These are phyloP conservation scores for Catonia carolina DNA, from an alignment of 2,888 invertebrate genomes.

Conservation along the genomic window DNA sequence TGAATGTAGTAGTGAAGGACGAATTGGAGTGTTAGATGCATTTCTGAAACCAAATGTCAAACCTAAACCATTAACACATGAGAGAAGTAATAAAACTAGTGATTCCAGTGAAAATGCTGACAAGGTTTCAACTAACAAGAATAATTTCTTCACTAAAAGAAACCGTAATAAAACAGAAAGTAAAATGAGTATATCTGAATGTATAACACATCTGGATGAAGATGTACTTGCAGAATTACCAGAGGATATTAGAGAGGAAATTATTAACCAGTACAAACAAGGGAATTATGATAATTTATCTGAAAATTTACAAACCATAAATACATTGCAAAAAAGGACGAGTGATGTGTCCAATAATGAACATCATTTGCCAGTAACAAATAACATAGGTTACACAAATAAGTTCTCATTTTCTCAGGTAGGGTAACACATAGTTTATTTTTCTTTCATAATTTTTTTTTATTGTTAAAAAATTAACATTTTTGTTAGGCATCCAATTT, in stretches of 20 bases:
- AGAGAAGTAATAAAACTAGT: constrained; percentile 30
- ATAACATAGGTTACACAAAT: too few species aligned
- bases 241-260: constrained; percentile 45
- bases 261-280: too few species aligned
- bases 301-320: too few species aligned
- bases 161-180: constrained; percentile 35
- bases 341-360: too few species aligned
- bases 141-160: constrained; percentile 23
- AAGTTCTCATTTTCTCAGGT: too few species aligned
- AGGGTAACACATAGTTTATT: too few species aligned
- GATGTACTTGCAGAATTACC: constrained; percentile 51
- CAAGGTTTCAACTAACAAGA: background rate
- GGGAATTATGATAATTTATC: too few species aligned
- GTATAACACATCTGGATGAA: constrained; percentile 4
- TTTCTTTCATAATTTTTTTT: too few species aligned
- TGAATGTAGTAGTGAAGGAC: constrained; percentile 8
- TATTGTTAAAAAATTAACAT: too few species aligned
- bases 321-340: too few species aligned
- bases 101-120: background rate
- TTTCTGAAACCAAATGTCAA: constrained; percentile 34
- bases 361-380: too few species aligned
- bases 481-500: too few species aligned
- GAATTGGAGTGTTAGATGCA: constrained; percentile 42
- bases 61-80: constrained; percentile 38
- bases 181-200: background rate